Conservation (phyloP, 2,888 invertebrate genomes). For the Trilocha varians region DNA sequence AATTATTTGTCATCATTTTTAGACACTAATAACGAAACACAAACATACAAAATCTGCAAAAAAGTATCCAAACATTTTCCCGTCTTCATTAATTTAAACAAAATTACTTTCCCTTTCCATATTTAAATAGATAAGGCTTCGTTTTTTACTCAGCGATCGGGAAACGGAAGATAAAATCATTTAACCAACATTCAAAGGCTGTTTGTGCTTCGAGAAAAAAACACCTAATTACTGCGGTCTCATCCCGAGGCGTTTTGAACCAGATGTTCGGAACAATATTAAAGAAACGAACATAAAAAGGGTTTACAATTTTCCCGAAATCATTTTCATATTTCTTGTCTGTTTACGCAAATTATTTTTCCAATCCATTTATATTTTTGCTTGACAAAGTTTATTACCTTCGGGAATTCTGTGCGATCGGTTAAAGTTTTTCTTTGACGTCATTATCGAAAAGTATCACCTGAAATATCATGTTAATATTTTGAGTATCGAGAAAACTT, state of each 20-base stretch:
- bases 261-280: constrained; percentile 2
- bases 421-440: too few species aligned
- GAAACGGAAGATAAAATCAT: constrained; percentile 45
- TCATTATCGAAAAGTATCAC: too few species aligned
- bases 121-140: constrained; percentile 40
- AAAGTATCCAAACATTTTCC: not conserved
- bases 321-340: not conserved
- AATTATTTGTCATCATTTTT: too few species aligned
- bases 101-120: constrained; percentile 22
- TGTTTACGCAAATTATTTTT: constrained; percentile 7
- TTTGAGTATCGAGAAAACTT: too few species aligned
- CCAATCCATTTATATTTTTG: constrained; percentile 2
- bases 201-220: constrained; percentile 48
- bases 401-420: not conserved
- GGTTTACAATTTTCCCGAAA: not conserved
- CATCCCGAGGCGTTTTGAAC: constrained; percentile 25
- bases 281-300: not conserved
- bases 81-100: not conserved
- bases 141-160: constrained; percentile 57
- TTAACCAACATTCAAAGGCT: constrained; percentile 54
- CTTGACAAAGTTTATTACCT: not conserved
- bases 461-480: too few species aligned
- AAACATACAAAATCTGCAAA: not conserved
- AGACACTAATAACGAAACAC: too few species aligned
- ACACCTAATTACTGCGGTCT: constrained; percentile 50